These are phyloP conservation scores for Odontomyia ornata DNA, from an alignment of 2,888 invertebrate genomes.

Conservation along the genomic window DNA sequence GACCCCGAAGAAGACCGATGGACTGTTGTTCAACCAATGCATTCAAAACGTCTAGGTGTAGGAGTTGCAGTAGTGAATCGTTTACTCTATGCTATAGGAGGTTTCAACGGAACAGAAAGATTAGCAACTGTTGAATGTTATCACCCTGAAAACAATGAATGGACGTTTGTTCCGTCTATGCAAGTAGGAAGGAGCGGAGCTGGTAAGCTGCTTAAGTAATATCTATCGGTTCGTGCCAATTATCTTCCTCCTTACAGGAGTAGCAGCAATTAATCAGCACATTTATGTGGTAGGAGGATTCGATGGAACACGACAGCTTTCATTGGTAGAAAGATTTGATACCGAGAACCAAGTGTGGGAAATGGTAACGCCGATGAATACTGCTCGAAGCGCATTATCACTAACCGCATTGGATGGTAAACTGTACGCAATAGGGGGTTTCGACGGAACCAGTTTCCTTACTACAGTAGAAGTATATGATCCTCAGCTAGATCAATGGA, in stretches of 20 bases:
- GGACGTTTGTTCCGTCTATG: constrained; percentile 85
- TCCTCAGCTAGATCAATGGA: constrained; percentile 79
- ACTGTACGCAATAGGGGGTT: constrained; percentile 92
- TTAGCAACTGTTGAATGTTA: constrained; percentile 87
- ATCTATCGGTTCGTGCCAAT: background rate
- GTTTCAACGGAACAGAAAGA: constrained; percentile 84
- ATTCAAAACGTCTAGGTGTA: constrained; percentile 80
- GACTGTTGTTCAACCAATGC: constrained; percentile 80
- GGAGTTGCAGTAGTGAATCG: constrained; percentile 83
- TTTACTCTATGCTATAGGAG: constrained; percentile 84
- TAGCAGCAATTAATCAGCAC: constrained; percentile 83
- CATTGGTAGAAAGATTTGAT: constrained; percentile 87
- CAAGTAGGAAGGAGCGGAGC: constrained; percentile 83
- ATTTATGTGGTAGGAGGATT: constrained; percentile 97
- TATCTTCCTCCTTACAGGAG: constrained; percentile 66
- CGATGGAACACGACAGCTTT: constrained; percentile 83
- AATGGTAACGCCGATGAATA: constrained; percentile 76
- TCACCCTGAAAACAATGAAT: constrained; percentile 90
- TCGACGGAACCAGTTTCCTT: constrained; percentile 86
- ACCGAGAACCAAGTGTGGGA: constrained; percentile 86
- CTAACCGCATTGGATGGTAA: constrained; percentile 86
- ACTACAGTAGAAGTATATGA: constrained; percentile 90
- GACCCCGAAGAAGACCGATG: constrained; percentile 87
- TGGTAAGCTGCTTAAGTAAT: constrained; percentile 66
- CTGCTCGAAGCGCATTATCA: constrained; percentile 87